Percentiles rank a stretch among this genome's conserved stretches.
Conservation (phyloP, 2,888 invertebrate genomes). For the Tenthredo mesomela region DNA sequence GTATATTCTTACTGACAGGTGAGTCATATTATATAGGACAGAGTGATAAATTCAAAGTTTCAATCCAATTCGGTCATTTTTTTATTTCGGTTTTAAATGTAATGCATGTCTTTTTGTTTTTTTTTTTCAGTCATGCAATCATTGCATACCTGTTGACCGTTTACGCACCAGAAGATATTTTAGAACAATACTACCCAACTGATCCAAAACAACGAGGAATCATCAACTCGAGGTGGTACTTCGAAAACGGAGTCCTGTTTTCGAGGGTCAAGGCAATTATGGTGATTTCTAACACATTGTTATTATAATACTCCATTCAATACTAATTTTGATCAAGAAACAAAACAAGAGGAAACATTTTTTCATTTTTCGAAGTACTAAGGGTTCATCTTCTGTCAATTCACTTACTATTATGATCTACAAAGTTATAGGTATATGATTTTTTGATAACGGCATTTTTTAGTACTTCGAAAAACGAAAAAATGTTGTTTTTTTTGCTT, state of each 20-base stretch:
- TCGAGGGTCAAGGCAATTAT: slow-evolving; percentile 2
- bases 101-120: neutral
- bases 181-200: slow-evolving; percentile 23
- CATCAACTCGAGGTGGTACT: slow-evolving; percentile 18
- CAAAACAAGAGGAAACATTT: no score
- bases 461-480: no score
- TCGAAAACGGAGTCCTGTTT: neutral
- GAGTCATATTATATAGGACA: neutral
- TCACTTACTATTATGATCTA: no score
- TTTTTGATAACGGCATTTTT: no score
- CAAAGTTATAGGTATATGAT: no score
- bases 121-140: slow-evolving; percentile 19
- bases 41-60: neutral
- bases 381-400: no score
- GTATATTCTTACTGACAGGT: slow-evolving; percentile 26
- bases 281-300: neutral
- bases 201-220: slow-evolving; percentile 17
- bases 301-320: no score
- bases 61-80: neutral
- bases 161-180: slow-evolving; percentile 30
- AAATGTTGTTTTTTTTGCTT: no score
- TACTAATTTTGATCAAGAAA: no score
- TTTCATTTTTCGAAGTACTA: no score
- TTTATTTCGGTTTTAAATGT: neutral
- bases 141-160: slow-evolving; percentile 19